phyloP scores from a whole-genome alignment of 1,140 invertebrate species.

The Drosophila nebulosa region DNA sequence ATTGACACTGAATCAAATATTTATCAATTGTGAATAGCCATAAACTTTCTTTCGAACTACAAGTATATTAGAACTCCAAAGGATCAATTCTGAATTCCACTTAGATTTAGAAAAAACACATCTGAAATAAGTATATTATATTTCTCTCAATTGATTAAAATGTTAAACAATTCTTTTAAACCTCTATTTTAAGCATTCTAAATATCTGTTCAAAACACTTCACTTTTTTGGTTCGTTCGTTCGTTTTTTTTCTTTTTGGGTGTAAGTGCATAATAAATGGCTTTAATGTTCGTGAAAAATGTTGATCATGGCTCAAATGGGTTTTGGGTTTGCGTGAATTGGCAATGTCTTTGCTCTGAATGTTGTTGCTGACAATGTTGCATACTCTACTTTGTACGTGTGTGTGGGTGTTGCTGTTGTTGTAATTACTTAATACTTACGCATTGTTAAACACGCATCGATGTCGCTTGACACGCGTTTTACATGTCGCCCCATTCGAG shows the following conservation, averaged over 20 bases:
- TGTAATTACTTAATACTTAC: slow-evolving; percentile 73
- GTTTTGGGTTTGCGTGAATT: slow-evolving; percentile 48
- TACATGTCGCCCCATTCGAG: slow-evolving; percentile 67
- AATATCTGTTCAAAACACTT: neutral
- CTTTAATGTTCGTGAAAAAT: slow-evolving; percentile 49
- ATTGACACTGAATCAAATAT: too few species aligned
- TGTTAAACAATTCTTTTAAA: too few species aligned
- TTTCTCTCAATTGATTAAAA: too few species aligned
- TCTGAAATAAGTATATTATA: too few species aligned
- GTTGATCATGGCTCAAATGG: slow-evolving; percentile 35
- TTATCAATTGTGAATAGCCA: too few species aligned
- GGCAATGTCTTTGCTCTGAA: slow-evolving; percentile 23
- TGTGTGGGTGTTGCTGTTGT: slow-evolving; percentile 30
- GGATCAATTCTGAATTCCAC: too few species aligned
- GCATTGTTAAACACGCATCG: slow-evolving; percentile 68
- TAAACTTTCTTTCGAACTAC: too few species aligned
- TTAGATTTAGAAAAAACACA: too few species aligned
- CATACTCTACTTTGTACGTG: slow-evolving; percentile 17
- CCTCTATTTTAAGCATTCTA: too few species aligned
- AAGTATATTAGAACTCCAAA: too few species aligned
- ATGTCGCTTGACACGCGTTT: slow-evolving; percentile 67
- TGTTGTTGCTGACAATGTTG: neutral
- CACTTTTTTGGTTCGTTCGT: neutral
- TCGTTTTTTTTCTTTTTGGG: neutral
- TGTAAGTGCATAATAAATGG: slow-evolving; percentile 3